A percentile compares a stretch with the other conserved stretches of the same genome.
Evolutionary conservation across 1,140 invertebrate species (phyloP).

Genomic region (Drosophila ohnishii): DNA sequence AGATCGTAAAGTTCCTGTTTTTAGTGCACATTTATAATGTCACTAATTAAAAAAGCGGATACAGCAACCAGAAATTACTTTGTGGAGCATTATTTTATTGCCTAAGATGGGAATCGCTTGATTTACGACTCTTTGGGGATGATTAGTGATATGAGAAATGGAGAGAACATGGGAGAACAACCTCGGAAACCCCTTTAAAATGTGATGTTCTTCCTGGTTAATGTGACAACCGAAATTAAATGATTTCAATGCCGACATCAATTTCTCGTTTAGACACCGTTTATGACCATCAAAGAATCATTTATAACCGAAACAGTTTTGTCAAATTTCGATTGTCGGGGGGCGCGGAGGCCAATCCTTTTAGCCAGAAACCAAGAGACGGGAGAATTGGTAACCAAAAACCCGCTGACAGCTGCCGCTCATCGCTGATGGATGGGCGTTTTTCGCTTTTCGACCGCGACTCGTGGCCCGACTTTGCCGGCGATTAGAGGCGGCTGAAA

Average conservation of each 20-base stretch:
- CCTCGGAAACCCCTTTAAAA: conserved; percentile 11
- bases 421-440: conserved; percentile 69
- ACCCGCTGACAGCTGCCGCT: conserved; percentile 63
- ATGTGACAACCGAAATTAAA: conserved; percentile 32
- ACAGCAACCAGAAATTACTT: conserved; percentile 41
- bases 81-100: conserved; percentile 40
- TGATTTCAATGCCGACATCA: conserved; percentile 28
- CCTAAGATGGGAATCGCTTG: conserved; percentile 33
- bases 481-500: conserved; percentile 48
- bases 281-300: conserved; percentile 54
- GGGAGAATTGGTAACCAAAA: background rate
- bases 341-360: conserved; percentile 48
- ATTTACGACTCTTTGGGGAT: conserved; percentile 26
- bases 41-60: conserved; percentile 68
- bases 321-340: conserved; percentile 62
- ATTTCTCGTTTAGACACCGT: conserved; percentile 32
- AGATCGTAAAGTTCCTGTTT: conserved; percentile 62
- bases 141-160: conserved; percentile 37
- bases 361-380: conserved; percentile 6
- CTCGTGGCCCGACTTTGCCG: conserved; percentile 51
- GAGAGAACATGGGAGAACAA: background rate
- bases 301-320: conserved; percentile 51
- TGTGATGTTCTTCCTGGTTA: conserved; percentile 22
- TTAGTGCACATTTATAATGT: conserved; percentile 53
- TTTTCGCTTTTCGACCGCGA: conserved; percentile 42